Percentiles rank a stretch among this genome's conserved stretches.
These are phyloP conservation scores for Borostomias antarcticus DNA, from an alignment of 2,797 vertebrate genomes.

Conservation along the genomic window DNA sequence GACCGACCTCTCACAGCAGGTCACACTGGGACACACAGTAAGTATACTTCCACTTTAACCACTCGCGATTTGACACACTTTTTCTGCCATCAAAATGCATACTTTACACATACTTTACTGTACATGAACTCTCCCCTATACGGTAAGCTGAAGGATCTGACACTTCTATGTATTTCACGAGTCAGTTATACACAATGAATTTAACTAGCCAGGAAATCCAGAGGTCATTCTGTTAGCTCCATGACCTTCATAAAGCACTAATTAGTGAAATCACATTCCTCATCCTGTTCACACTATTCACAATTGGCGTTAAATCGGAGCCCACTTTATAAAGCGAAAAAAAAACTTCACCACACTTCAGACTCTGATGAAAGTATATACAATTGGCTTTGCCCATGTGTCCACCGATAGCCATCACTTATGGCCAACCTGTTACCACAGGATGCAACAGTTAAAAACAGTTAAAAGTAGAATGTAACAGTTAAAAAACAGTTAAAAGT, in stretches of 20 bases:
- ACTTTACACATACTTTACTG: neutral
- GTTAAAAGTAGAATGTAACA: no score
- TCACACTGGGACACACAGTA: neutral
- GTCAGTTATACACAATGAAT: neutral
- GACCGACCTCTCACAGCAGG: neutral
- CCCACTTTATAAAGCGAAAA: neutral
- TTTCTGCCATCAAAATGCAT: conserved; percentile 13
- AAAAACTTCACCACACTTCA: no score
- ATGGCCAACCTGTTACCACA: no score
- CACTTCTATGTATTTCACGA: neutral
- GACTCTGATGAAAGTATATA: no score
- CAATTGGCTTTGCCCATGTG: no score
- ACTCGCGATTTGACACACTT: neutral
- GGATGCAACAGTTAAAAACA: no score
- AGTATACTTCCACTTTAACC: neutral
- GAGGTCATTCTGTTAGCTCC: neutral
- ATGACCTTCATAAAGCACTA: neutral
- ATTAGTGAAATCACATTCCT: neutral
- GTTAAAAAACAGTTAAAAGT: no score
- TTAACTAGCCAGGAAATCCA: neutral
- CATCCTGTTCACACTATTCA: neutral
- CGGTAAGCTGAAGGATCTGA: neutral
- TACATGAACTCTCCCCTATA: neutral
- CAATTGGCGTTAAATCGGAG: neutral
- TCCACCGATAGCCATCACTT: no score